Percentiles rank a stretch among this genome's conserved stretches.
These are phyloP conservation scores for Bactericera cockerelli DNA, from an alignment of 1,140 invertebrate genomes.

Conservation along the genomic window DNA sequence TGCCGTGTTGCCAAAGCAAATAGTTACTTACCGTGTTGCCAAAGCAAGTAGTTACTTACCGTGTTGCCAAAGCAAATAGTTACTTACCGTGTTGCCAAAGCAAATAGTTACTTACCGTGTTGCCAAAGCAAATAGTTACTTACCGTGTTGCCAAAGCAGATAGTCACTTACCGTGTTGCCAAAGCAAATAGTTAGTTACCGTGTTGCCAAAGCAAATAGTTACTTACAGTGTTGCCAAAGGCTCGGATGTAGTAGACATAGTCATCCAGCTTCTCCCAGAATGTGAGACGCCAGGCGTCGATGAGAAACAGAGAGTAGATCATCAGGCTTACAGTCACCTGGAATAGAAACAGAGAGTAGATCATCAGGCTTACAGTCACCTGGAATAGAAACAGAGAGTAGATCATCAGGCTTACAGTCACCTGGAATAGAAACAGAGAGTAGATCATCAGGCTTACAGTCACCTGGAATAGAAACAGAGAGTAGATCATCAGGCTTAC, in stretches of 20 bases:
- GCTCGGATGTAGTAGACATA: conserved; percentile 85
- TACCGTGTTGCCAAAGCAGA: too few species aligned
- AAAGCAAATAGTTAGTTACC: too few species aligned
- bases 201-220: too few species aligned
- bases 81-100: too few species aligned
- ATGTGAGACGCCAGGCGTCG: conserved; percentile 69
- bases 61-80: too few species aligned
- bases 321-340: conserved; percentile 51
- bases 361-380: conserved; percentile 54
- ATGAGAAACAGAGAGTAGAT: conserved; percentile 80
- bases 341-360: conserved; percentile 75
- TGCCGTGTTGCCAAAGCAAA: too few species aligned
- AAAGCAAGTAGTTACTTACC: too few species aligned
- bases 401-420: conserved; percentile 56
- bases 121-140: too few species aligned
- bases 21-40: too few species aligned
- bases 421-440: conserved; percentile 72
- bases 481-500: conserved; percentile 78
- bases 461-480: conserved; percentile 68
- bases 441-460: conserved; percentile 64
- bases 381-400: conserved; percentile 76
- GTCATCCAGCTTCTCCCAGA: conserved; percentile 89
- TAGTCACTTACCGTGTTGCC: too few species aligned
- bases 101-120: too few species aligned
- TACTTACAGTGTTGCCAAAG: conserved; percentile 58